These are phyloP conservation scores for Mormyrus hasselquistii DNA, from an alignment of 2,797 vertebrate species.

Conservation along the genomic window DNA sequence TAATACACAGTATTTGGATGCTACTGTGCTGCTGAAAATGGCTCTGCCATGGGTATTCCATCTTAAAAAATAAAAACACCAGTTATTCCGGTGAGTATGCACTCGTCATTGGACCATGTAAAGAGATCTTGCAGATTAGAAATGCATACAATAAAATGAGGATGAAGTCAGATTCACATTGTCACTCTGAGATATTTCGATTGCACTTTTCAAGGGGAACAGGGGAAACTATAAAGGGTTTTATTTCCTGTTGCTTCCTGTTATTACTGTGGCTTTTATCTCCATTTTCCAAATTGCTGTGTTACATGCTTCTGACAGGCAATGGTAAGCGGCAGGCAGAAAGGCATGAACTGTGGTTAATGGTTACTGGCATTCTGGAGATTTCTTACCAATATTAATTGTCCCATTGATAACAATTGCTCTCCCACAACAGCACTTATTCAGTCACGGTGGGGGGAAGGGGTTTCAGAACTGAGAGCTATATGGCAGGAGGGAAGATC, in stretches of 20 bases:
- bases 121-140: neutral
- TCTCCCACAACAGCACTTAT: constrained; percentile 42
- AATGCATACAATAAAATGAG: constrained; percentile 9
- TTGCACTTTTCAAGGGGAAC: constrained; percentile 53
- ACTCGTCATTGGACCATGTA: neutral
- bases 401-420: constrained; percentile 51
- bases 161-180: constrained; percentile 1
- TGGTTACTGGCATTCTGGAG: constrained; percentile 45
- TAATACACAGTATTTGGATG: neutral
- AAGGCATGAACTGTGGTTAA: constrained; percentile 38
- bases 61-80: neutral
- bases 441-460: neutral
- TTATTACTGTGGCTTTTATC: constrained; percentile 60
- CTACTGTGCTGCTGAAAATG: neutral
- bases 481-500: neutral
- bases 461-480: neutral
- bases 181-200: constrained; percentile 39
- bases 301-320: constrained; percentile 43
- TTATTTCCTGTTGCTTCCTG: constrained; percentile 52
- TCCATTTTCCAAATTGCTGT: constrained; percentile 56
- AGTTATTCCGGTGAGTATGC: neutral
- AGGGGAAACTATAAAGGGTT: constrained; percentile 61
- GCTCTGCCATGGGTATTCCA: neutral
- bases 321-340: constrained; percentile 38
- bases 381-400: constrained; percentile 61